Conservation (phyloP, 2,797 vertebrate species). For the Eidolon dupreanum region DNA sequence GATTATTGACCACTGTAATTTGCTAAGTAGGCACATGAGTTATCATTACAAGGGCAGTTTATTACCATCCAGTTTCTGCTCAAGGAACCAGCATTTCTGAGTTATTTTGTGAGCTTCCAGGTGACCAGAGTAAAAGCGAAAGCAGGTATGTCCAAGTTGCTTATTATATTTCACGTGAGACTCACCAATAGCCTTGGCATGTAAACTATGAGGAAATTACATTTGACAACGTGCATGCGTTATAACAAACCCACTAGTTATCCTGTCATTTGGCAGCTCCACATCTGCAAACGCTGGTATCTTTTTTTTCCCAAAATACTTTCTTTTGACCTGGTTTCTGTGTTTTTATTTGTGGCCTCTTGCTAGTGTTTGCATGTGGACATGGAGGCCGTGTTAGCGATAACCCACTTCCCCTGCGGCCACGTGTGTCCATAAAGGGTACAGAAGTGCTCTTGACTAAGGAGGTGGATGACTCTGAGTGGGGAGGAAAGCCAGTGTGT, state of each 20-base stretch:
- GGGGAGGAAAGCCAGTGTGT: neutral
- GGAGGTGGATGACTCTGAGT: neutral
- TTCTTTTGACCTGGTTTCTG: neutral
- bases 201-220: neutral
- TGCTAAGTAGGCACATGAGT: conserved; percentile 47
- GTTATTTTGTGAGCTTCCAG: neutral
- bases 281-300: neutral
- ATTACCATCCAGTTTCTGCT: conserved; percentile 40
- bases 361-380: neutral
- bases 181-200: neutral
- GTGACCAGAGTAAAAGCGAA: neutral
- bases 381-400: neutral
- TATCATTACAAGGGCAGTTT: neutral
- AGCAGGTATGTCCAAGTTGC: neutral
- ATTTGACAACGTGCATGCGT: neutral
- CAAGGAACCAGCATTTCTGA: conserved; percentile 36
- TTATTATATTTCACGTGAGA: neutral
- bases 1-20: conserved; percentile 30
- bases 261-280: neutral
- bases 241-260: neutral
- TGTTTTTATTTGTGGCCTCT: neutral
- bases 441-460: neutral
- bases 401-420: rapidly evolving
- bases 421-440: neutral
- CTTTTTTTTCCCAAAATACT: neutral